A percentile compares a stretch with the other conserved stretches of the same genome.
phyloP scores from a whole-genome alignment of 2,113 vertebrate genomes.

The Brachyhypopomus occidentalis region DNA sequence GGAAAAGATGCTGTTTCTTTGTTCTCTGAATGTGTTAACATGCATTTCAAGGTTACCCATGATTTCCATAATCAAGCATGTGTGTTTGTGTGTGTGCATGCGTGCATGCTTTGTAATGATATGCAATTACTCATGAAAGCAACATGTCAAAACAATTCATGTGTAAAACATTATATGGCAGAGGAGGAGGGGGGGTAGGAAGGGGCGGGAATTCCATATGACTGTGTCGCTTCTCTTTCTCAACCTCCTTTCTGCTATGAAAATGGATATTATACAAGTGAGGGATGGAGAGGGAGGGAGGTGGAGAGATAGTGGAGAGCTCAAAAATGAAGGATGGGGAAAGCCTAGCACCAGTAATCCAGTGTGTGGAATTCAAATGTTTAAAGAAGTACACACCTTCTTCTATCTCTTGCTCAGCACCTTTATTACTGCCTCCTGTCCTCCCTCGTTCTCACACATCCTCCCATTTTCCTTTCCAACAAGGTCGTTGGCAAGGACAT shows the following conservation, averaged over 20 bases:
- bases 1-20: too few species aligned
- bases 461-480: conserved; percentile 49
- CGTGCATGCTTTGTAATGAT: too few species aligned
- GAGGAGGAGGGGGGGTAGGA: background rate
- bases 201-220: background rate
- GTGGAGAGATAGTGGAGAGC: background rate
- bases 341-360: background rate
- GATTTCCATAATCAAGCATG: background rate
- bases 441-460: conserved; percentile 46
- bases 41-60: background rate
- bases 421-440: conserved; percentile 13
- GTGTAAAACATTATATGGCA: background rate
- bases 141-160: conserved; percentile 29
- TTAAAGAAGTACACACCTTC: background rate
- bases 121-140: conserved; percentile 20
- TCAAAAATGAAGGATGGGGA: background rate
- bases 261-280: conserved; percentile 61
- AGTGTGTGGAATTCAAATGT: background rate
- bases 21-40: too few species aligned
- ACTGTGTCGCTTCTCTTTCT: conserved; percentile 24
- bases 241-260: conserved; percentile 33
- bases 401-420: background rate
- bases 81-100: conserved; percentile 18
- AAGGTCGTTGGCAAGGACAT: conserved; percentile 72
- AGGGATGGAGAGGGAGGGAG: conserved; percentile 35